Percentiles rank a stretch among this genome's conserved stretches.
phyloP scores from a whole-genome alignment of 2,797 vertebrate genomes.

The Synaphobranchus kaupii region DNA sequence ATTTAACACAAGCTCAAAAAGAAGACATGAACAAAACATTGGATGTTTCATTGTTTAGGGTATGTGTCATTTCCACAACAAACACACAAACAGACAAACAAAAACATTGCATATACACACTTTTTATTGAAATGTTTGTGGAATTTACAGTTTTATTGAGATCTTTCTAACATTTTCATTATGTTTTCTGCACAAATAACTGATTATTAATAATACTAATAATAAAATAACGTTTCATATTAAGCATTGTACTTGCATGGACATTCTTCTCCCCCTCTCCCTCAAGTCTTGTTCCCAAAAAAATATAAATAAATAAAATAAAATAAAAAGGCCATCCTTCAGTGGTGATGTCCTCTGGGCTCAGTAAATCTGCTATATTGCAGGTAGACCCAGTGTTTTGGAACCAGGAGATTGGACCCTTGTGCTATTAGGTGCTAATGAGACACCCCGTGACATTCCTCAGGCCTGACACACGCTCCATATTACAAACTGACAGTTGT shows the following conservation, averaged over 20 bases:
- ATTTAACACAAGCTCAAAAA: background rate
- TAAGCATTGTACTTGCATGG: slow-evolving; percentile 33
- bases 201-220: background rate
- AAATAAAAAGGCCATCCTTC: slow-evolving; percentile 37
- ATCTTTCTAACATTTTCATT: background rate
- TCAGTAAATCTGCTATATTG: slow-evolving; percentile 53
- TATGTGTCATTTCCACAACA: background rate
- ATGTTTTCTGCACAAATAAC: background rate
- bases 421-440: slow-evolving; percentile 72
- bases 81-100: background rate
- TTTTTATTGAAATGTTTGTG: background rate
- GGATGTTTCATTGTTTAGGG: background rate
- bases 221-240: slow-evolving; percentile 42
- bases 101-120: background rate
- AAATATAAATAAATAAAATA: slow-evolving; percentile 23
- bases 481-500: slow-evolving; percentile 79
- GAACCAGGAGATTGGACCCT: slow-evolving; percentile 48
- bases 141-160: background rate
- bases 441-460: slow-evolving; percentile 71
- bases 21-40: background rate
- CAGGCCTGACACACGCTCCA: slow-evolving; percentile 73
- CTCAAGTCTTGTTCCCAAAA: background rate
- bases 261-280: slow-evolving; percentile 23
- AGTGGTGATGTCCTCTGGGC: slow-evolving; percentile 21
- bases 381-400: slow-evolving; percentile 51